Evolutionary conservation across 2,888 invertebrate genomes (phyloP).

Genomic region (Cancer borealis): DNA sequence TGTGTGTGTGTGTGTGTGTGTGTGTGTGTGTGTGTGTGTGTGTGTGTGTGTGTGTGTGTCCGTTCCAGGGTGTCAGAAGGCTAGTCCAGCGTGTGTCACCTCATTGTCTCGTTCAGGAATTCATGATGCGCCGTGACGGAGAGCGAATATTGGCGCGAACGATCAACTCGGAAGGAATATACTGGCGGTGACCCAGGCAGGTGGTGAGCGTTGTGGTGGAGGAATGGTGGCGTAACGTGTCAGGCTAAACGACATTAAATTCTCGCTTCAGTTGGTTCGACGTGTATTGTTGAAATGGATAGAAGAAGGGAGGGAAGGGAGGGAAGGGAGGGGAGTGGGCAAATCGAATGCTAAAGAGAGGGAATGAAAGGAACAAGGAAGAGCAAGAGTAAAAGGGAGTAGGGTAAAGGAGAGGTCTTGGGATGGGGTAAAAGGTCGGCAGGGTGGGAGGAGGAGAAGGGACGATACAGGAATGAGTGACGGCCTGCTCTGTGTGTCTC

Average conservation of each 20-base stretch:
- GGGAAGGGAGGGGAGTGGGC: not conserved
- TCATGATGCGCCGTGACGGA: not conserved
- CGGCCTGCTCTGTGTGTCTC: not conserved
- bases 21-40: too few relatives aligned
- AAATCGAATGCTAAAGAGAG: not conserved
- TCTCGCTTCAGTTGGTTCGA: constrained; percentile 9
- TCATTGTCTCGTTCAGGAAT: not conserved
- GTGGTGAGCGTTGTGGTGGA: not conserved
- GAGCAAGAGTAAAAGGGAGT: not conserved
- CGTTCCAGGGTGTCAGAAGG: not conserved
- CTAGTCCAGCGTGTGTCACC: not conserved
- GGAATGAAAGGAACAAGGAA: not conserved
- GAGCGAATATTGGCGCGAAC: constrained; percentile 9
- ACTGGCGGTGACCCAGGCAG: not conserved
- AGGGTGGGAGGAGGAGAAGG: not conserved
- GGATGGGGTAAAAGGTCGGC: not conserved
- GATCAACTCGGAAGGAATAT: not conserved
- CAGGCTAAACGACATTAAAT: constrained; percentile 29
- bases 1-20: constrained; percentile 1
- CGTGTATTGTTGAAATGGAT: constrained; percentile 10
- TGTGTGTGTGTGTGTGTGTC: not conserved
- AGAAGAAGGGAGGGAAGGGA: not conserved
- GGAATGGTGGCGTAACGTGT: constrained; percentile 5
- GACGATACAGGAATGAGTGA: not conserved
- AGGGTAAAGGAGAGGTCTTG: not conserved